Evolutionary conservation across 2,797 vertebrate species (phyloP).

Genomic region (Pantherophis alleghaniensis): DNA sequence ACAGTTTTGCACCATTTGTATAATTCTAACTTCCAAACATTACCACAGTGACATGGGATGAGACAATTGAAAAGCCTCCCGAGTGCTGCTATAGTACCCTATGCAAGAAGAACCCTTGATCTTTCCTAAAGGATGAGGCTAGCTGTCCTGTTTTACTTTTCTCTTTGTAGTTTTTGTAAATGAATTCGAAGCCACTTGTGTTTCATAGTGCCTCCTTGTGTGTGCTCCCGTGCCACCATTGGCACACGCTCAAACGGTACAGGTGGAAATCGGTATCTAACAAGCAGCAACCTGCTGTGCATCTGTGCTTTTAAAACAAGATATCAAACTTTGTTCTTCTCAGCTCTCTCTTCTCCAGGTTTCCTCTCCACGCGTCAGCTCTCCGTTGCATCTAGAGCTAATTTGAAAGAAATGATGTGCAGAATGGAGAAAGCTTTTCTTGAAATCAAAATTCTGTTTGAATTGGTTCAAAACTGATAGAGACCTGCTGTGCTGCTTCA

Average conservation of each 20-base stretch:
- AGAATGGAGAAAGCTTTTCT: neutral
- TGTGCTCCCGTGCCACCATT: neutral
- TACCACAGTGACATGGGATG: neutral
- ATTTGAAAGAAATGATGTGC: constrained; percentile 6
- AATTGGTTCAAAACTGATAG: neutral
- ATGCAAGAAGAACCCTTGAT: neutral
- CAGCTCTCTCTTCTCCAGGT: neutral
- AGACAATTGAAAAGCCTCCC: neutral
- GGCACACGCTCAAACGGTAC: neutral
- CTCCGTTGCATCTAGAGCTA: neutral
- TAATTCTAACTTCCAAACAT: neutral
- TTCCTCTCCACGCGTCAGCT: neutral
- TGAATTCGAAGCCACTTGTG: neutral
- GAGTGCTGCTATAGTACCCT: neutral
- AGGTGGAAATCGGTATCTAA: neutral
- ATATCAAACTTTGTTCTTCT: constrained; percentile 5
- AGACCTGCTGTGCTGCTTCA: neutral
- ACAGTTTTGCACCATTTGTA: neutral
- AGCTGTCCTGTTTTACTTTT: neutral
- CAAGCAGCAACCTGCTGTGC: neutral
- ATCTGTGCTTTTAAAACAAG: constrained; percentile 21
- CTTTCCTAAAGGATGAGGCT: neutral
- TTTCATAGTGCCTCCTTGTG: neutral
- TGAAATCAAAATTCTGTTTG: neutral
- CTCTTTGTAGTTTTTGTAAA: neutral